These are phyloP conservation scores for Erannis defoliaria DNA, from an alignment of 2,888 invertebrate genomes.

Conservation along the genomic window DNA sequence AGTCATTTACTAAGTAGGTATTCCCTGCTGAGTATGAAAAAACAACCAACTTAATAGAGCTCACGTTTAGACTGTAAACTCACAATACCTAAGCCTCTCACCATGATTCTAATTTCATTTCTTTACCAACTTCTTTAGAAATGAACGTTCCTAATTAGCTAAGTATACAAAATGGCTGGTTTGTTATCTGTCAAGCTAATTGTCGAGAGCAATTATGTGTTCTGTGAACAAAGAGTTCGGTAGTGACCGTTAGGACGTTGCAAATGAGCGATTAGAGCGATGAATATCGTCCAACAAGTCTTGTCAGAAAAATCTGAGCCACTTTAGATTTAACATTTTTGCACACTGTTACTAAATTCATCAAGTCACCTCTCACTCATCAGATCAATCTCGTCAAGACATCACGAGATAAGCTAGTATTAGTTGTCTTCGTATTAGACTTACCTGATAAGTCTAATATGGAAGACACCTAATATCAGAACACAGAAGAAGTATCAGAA, in stretches of 20 bases:
- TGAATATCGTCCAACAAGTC: too few species aligned
- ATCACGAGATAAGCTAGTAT: too few species aligned
- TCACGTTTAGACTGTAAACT: background rate
- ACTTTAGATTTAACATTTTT: too few species aligned
- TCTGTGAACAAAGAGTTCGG: slow-evolving; percentile 26
- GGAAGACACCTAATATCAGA: too few species aligned
- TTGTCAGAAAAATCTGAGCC: too few species aligned
- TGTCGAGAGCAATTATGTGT: slow-evolving; percentile 25
- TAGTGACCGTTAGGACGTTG: slow-evolving; percentile 14
- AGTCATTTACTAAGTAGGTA: too few species aligned
- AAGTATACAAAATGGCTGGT: slow-evolving; percentile 22
- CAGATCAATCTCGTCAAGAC: too few species aligned
- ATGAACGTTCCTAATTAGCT: slow-evolving; percentile 25
- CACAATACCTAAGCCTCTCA: slow-evolving; percentile 1
- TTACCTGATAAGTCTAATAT: too few species aligned
- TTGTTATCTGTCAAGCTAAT: slow-evolving; percentile 31
- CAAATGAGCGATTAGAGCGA: slow-evolving; percentile 20
- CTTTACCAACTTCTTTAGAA: slow-evolving; percentile 8
- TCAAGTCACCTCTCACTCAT: too few species aligned
- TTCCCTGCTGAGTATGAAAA: background rate
- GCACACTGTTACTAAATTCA: too few species aligned
- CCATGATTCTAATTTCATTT: slow-evolving; percentile 7
- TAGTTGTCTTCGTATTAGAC: too few species aligned
- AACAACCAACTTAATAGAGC: background rate
- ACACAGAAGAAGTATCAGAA: too few species aligned